A percentile compares a stretch with the other conserved stretches of the same genome.
Evolutionary conservation across 1,140 invertebrate genomes (phyloP).

Genomic region (Penaeus chinensis): DNA sequence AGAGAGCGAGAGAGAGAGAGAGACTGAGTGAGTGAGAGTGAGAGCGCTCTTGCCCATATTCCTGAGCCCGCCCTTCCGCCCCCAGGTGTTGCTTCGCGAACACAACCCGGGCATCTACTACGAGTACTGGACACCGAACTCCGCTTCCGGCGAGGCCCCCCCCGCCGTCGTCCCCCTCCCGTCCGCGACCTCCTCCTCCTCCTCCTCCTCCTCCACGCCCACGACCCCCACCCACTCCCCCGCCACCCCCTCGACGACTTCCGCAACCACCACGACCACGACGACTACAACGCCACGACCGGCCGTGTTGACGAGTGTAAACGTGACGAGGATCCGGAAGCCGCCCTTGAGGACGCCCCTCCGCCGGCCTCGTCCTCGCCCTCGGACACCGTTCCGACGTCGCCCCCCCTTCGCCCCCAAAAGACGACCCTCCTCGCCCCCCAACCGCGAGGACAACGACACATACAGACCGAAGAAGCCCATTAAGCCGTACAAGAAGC

Average conservation of each 20-base stretch:
- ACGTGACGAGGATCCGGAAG: not conserved
- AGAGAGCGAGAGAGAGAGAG: not conserved
- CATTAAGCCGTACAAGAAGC: not conserved
- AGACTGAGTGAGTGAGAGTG: not conserved
- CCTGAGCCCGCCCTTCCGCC: not conserved
- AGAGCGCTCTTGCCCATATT: not conserved
- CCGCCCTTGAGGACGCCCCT: not conserved
- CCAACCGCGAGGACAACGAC: too few species aligned
- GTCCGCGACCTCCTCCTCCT: not conserved
- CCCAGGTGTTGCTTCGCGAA: slow-evolving; percentile 30
- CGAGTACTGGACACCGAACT: slow-evolving; percentile 52
- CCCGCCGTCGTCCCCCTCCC: not conserved
- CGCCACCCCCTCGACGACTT: slow-evolving; percentile 6
- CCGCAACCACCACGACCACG: not conserved
- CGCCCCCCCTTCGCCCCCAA: too few species aligned
- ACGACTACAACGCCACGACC: slow-evolving; percentile 15
- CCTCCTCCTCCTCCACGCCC: slow-evolving; percentile 6
- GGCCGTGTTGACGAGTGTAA: slow-evolving; percentile 13
- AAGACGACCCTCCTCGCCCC: too few species aligned
- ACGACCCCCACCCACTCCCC: slow-evolving; percentile 5
- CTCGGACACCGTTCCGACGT: too few species aligned
- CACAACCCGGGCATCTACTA: slow-evolving; percentile 39
- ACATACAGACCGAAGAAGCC: too few species aligned
- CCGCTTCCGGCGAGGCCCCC: not conserved
- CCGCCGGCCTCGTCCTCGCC: too few species aligned